phyloP scores from a whole-genome alignment of 2,113 vertebrate species.

The Pterocles gutturalis region DNA sequence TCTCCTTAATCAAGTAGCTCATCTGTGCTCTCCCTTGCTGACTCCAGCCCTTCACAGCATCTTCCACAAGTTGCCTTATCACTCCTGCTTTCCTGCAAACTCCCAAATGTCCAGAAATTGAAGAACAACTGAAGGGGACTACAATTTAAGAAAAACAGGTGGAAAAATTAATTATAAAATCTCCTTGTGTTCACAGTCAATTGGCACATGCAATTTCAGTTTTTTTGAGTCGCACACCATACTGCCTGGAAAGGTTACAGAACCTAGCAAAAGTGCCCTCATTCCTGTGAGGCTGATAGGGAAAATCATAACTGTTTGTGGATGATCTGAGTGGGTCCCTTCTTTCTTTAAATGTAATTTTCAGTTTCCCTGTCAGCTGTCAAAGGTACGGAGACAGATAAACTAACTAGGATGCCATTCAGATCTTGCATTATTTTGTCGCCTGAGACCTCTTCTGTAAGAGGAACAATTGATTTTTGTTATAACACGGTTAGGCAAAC shows the following conservation, averaged over 20 bases:
- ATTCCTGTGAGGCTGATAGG: neutral
- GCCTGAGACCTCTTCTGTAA: slow-evolving; percentile 6
- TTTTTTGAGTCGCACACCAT: neutral
- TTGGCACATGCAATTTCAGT: neutral
- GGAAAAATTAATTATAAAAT: neutral
- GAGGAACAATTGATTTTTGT: slow-evolving; percentile 57
- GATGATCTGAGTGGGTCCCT: neutral
- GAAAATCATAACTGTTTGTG: neutral
- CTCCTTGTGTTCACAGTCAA: neutral
- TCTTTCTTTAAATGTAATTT: neutral
- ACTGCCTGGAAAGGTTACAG: neutral
- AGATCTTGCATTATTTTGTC: neutral
- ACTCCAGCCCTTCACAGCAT: neutral
- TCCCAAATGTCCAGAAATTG: neutral
- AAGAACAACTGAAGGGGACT: neutral
- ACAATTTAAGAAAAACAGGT: neutral
- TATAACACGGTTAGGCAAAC: slow-evolving; percentile 21
- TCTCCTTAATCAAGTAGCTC: neutral
- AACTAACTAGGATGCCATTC: neutral
- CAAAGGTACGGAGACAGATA: neutral
- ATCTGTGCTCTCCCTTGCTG: neutral
- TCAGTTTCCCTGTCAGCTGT: neutral
- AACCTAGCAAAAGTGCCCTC: neutral
- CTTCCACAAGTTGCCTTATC: neutral
- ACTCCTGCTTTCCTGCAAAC: neutral